Percentiles rank a stretch among this genome's conserved stretches.
These are phyloP conservation scores for Brienomyrus brachyistius DNA, from an alignment of 2,113 vertebrate genomes.

Conservation along the genomic window DNA sequence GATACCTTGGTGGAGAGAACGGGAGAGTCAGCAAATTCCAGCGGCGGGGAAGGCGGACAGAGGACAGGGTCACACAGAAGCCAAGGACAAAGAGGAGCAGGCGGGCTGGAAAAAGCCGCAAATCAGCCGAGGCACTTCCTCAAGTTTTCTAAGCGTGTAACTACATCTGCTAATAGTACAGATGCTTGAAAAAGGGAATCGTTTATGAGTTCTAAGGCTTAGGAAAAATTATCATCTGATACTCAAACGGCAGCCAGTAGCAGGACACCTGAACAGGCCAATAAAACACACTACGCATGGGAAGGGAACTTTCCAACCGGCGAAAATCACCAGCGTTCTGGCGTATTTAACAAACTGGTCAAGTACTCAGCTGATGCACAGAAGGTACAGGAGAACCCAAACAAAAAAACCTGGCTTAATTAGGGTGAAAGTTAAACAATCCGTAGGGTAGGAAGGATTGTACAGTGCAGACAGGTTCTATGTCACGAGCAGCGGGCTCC, in stretches of 20 bases:
- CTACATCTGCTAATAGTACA: neutral
- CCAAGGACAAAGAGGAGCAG: neutral
- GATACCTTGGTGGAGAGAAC: slow-evolving; percentile 66
- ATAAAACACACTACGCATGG: neutral
- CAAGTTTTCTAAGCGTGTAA: neutral
- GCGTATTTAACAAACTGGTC: neutral
- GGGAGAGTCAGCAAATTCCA: neutral
- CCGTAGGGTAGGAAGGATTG: neutral
- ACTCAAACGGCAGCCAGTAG: neutral
- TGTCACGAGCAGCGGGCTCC: neutral
- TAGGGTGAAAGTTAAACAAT: neutral
- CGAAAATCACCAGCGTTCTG: neutral
- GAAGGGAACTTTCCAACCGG: neutral
- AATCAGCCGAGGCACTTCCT: neutral
- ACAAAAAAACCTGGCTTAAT: neutral
- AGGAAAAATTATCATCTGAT: neutral
- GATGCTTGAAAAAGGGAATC: neutral
- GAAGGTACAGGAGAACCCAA: neutral
- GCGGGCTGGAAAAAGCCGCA: neutral
- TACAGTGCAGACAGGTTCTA: neutral
- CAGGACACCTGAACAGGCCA: neutral
- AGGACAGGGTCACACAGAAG: neutral
- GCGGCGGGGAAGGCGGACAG: neutral
- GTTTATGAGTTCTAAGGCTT: neutral
- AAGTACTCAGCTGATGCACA: neutral